These are phyloP conservation scores for Carassius carassius DNA, from an alignment of 2,113 vertebrate species.

Conservation along the genomic window DNA sequence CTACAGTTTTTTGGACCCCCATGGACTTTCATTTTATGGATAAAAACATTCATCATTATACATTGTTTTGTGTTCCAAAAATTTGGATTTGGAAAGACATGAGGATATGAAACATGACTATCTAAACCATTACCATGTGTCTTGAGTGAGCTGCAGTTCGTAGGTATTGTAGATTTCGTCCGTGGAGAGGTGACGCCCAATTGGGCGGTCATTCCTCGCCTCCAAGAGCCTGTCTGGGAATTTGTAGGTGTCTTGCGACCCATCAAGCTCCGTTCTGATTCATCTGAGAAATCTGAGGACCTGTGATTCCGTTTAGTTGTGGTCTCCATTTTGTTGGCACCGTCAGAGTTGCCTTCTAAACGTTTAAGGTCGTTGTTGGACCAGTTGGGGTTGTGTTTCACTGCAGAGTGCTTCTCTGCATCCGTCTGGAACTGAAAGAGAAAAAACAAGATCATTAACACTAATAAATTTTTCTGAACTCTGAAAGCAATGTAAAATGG, in stretches of 20 bases:
- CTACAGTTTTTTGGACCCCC: not conserved
- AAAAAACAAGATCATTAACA: not conserved
- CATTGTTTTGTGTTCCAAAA: not conserved
- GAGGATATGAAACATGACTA: not conserved
- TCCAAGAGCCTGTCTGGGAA: conserved; percentile 87
- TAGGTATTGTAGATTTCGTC: conserved; percentile 75
- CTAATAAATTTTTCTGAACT: not conserved
- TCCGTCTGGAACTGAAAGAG: conserved; percentile 76
- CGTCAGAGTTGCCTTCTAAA: conserved; percentile 82
- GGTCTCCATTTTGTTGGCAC: conserved; percentile 82
- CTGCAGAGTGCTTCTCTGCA: conserved; percentile 82
- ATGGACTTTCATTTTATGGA: not conserved
- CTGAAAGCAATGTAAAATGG: not conserved
- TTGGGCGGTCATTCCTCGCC: conserved; percentile 84
- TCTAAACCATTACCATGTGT: conserved; percentile 80
- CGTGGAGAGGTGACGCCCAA: conserved; percentile 72
- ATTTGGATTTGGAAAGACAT: not conserved
- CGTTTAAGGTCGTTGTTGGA: conserved; percentile 80
- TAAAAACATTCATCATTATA: not conserved
- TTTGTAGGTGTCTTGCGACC: conserved; percentile 75
- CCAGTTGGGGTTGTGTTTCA: conserved; percentile 80
- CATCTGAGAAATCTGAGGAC: conserved; percentile 83
- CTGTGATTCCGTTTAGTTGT: conserved; percentile 83
- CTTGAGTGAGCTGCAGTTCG: conserved; percentile 81
- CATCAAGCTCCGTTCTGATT: conserved; percentile 80